Evolutionary conservation across 2,888 invertebrate genomes (phyloP).

Genomic region (Merodon equestris): DNA sequence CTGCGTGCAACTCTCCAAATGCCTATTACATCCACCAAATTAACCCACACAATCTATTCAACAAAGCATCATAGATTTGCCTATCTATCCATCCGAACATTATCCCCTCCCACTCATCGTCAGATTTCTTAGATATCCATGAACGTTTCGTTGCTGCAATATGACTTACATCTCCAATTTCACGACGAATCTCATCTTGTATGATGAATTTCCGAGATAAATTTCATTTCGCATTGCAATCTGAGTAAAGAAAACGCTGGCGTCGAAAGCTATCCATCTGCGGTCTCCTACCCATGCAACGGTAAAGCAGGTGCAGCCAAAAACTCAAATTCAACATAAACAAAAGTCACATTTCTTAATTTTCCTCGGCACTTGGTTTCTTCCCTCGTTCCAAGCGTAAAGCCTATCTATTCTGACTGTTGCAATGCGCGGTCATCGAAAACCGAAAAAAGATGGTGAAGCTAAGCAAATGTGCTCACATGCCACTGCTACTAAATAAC

Average conservation of each 20-base stretch:
- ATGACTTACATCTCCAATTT: constrained; percentile 53
- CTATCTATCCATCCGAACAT: too few species aligned
- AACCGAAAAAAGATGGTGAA: constrained; percentile 2
- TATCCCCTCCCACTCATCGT: constrained; percentile 8
- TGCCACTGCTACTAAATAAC: constrained; percentile 46
- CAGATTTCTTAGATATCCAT: constrained; percentile 9
- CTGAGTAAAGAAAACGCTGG: background rate
- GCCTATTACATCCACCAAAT: too few species aligned
- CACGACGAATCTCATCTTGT: constrained; percentile 54
- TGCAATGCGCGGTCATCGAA: constrained; percentile 41
- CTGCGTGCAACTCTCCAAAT: too few species aligned
- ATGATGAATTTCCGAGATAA: constrained; percentile 60
- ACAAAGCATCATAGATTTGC: too few species aligned
- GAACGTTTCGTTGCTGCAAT: constrained; percentile 35
- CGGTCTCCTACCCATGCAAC: background rate
- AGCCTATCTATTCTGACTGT: constrained; percentile 51
- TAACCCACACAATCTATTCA: too few species aligned
- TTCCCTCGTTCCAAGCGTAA: constrained; percentile 42
- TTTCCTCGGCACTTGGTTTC: constrained; percentile 59
- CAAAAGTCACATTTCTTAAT: constrained; percentile 62
- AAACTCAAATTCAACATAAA: constrained; percentile 12
- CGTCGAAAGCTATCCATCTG: background rate
- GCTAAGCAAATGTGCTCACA: constrained; percentile 49
- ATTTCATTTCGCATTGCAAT: too few species aligned
- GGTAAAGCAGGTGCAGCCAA: constrained; percentile 11